A percentile compares a stretch with the other conserved stretches of the same genome.
phyloP scores from a whole-genome alignment of 1,140 invertebrate genomes.

The Pseudomyrmex flavicornis region DNA sequence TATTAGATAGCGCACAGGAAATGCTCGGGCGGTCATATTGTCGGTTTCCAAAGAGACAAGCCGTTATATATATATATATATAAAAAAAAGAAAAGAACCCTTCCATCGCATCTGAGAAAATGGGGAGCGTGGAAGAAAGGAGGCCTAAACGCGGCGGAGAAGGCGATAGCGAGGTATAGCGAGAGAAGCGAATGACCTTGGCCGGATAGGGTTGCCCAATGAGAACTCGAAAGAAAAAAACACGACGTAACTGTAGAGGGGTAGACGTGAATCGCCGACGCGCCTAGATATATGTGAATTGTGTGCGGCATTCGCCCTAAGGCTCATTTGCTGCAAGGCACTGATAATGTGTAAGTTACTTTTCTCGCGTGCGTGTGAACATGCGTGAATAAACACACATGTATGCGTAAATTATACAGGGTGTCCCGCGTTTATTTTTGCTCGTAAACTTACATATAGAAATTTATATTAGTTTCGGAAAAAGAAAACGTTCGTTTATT shows the following conservation, averaged over 20 bases:
- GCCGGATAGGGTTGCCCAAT: constrained; percentile 66
- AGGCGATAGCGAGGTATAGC: constrained; percentile 5
- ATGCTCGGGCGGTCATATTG: constrained; percentile 67
- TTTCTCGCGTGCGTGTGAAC: constrained; percentile 10
- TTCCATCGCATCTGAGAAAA: constrained; percentile 66
- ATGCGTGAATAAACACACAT: background rate
- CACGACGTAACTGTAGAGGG: constrained; percentile 6
- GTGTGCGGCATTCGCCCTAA: background rate
- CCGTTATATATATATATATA: constrained; percentile 41
- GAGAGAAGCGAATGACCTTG: constrained; percentile 67
- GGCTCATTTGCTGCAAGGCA: background rate
- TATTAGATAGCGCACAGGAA: constrained; percentile 62
- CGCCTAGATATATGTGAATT: constrained; percentile 46
- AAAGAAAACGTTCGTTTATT: background rate
- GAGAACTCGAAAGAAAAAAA: constrained; percentile 10
- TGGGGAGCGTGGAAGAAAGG: constrained; percentile 22
- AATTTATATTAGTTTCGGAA: background rate
- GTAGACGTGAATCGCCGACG: too few species aligned
- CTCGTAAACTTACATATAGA: too few species aligned
- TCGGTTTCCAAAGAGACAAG: constrained; percentile 64
- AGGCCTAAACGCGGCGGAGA: constrained; percentile 35
- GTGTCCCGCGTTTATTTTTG: constrained; percentile 13
- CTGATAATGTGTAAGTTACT: constrained; percentile 23
- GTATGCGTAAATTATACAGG: constrained; percentile 9
- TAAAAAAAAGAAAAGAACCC: constrained; percentile 69